These are phyloP conservation scores for Xiphophorus hellerii DNA, from an alignment of 2,113 vertebrate species.

Conservation along the genomic window DNA sequence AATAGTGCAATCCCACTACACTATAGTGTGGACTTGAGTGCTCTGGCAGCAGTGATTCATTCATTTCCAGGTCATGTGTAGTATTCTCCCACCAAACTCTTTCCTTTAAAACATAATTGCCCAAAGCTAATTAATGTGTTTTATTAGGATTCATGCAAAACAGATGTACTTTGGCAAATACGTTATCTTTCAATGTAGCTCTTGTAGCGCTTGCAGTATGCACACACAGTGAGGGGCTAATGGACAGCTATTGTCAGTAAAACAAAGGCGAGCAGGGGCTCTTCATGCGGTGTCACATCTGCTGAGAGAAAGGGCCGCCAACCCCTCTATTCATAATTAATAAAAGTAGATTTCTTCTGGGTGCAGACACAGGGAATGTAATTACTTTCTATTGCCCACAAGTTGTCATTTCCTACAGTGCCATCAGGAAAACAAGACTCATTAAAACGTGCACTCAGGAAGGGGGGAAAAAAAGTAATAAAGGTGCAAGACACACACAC, in stretches of 20 bases:
- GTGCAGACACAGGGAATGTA: slow-evolving; percentile 67
- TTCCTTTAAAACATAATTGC: slow-evolving; percentile 10
- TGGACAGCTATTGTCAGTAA: slow-evolving; percentile 41
- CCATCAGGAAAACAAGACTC: slow-evolving; percentile 75
- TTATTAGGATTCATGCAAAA: slow-evolving; percentile 26
- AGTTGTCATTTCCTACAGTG: slow-evolving; percentile 76
- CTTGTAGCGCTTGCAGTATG: not conserved
- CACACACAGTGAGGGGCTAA: slow-evolving; percentile 20
- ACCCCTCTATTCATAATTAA: slow-evolving; percentile 71
- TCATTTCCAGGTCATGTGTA: slow-evolving; percentile 21
- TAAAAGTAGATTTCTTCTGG: slow-evolving; percentile 64
- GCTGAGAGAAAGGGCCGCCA: slow-evolving; percentile 34
- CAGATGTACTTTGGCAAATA: slow-evolving; percentile 22
- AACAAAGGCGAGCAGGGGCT: slow-evolving; percentile 45
- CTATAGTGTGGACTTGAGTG: slow-evolving; percentile 26
- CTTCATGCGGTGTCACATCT: slow-evolving; percentile 52
- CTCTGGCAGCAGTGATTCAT: slow-evolving; percentile 39
- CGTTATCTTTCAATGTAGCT: slow-evolving; percentile 1
- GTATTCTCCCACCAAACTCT: slow-evolving; percentile 28
- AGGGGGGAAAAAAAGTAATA: slow-evolving; percentile 55
- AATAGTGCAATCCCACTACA: too few species aligned
- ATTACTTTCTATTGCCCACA: slow-evolving; percentile 74
- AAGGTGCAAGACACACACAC: slow-evolving; percentile 11
- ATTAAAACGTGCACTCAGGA: slow-evolving; percentile 58
- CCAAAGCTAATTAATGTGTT: slow-evolving; percentile 18